phyloP scores from a whole-genome alignment of 1,140 invertebrate species.

The Zelostemma sp. region DNA sequence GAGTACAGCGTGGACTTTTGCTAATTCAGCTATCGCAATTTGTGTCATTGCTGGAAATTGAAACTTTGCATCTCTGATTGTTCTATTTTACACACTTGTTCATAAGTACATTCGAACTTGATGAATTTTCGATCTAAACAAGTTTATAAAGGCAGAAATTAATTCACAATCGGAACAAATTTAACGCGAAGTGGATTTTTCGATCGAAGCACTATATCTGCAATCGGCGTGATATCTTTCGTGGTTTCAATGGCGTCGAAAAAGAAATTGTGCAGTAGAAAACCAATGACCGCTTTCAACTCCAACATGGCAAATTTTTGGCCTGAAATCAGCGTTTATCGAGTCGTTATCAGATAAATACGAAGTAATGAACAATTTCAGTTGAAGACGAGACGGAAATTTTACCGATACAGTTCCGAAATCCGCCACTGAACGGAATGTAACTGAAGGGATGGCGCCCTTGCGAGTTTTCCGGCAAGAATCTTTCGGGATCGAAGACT shows the following conservation, averaged over 20 bases:
- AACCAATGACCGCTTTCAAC: constrained; percentile 75
- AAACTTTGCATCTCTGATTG: too few relatives aligned
- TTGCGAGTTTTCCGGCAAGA: constrained; percentile 71
- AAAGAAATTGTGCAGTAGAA: constrained; percentile 76
- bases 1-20: too few relatives aligned
- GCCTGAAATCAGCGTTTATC: constrained; percentile 78
- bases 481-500: constrained; percentile 72
- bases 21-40: too few relatives aligned
- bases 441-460: constrained; percentile 72
- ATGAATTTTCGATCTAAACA: too few relatives aligned
- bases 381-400: too few relatives aligned
- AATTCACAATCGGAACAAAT: constrained; percentile 30
- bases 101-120: too few relatives aligned
- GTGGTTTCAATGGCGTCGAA: constrained; percentile 60
- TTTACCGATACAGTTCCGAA: constrained; percentile 75
- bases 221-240: constrained; percentile 40
- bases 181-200: constrained; percentile 28
- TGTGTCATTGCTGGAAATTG: too few relatives aligned
- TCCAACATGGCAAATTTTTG: too few relatives aligned
- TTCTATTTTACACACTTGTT: too few relatives aligned
- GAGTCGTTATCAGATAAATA: too few relatives aligned
- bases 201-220: constrained; percentile 57
- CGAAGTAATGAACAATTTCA: too few relatives aligned
- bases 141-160: too few relatives aligned
- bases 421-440: constrained; percentile 65